Evolutionary conservation across 2,888 invertebrate species (phyloP).

Genomic region (Alsophila aescularia): DNA sequence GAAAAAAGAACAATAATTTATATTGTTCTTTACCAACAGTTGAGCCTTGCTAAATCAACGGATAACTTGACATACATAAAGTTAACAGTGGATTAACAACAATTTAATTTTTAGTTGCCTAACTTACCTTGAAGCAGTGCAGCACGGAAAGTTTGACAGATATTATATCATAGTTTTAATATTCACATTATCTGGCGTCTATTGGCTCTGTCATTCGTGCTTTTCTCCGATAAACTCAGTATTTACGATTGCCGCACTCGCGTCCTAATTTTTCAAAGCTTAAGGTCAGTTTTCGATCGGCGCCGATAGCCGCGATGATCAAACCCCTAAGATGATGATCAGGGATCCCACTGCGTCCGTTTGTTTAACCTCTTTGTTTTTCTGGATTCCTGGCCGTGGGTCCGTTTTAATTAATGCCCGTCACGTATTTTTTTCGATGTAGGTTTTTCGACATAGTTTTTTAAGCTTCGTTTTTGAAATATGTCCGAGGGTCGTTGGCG

Average conservation of each 20-base stretch:
- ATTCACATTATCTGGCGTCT: background rate
- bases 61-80: too few species aligned
- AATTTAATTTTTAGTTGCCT: too few species aligned
- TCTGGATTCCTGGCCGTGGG: slow-evolving; percentile 81
- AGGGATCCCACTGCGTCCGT: slow-evolving; percentile 82
- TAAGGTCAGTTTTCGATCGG: slow-evolving; percentile 62
- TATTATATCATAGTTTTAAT: too few species aligned
- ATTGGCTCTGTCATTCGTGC: background rate
- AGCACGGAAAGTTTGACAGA: background rate
- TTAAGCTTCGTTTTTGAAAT: slow-evolving; percentile 80
- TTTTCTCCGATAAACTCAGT: slow-evolving; percentile 41
- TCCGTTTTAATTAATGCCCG: slow-evolving; percentile 85
- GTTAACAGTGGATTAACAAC: too few species aligned
- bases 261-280: slow-evolving; percentile 48
- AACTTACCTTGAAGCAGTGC: too few species aligned
- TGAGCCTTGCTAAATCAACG: too few species aligned
- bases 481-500: slow-evolving; percentile 73
- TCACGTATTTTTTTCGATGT: slow-evolving; percentile 82
- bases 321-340: slow-evolving; percentile 84
- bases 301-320: slow-evolving; percentile 67
- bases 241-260: slow-evolving; percentile 38
- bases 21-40: too few species aligned
- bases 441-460: slow-evolving; percentile 66
- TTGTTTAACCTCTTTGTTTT: slow-evolving; percentile 83
- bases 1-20: too few species aligned